Conservation (phyloP, 2,888 invertebrate species). For the Trachelus troglodyta region DNA sequence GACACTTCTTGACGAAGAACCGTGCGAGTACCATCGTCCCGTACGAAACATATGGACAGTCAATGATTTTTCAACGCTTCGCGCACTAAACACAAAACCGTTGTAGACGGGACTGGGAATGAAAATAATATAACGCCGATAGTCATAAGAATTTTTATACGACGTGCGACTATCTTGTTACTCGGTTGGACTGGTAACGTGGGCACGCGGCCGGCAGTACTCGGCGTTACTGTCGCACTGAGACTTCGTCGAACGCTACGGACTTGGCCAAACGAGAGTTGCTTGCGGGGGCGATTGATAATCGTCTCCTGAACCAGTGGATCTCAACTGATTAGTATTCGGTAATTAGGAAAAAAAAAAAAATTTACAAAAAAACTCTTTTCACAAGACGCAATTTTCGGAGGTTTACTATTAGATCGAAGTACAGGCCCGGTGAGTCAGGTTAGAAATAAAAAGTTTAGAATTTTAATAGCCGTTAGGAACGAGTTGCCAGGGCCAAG, state of each 20-base stretch:
- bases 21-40: constrained; percentile 57
- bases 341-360: neutral
- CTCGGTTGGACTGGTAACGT: neutral
- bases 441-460: neutral
- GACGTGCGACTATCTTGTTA: neutral
- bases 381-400: no score
- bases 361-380: no score
- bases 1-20: constrained; percentile 54
- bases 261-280: constrained; percentile 1
- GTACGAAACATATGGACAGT: constrained; percentile 22
- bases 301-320: neutral
- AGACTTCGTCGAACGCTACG: neutral
- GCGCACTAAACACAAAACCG: neutral
- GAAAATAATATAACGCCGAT: neutral
- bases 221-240: neutral
- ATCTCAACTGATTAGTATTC: neutral
- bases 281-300: constrained; percentile 7
- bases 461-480: neutral
- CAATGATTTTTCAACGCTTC: neutral
- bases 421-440: neutral
- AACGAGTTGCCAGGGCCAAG: neutral
- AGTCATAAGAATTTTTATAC: neutral
- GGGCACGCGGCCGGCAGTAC: neutral
- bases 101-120: neutral
- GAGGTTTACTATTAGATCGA: no score